Conservation (phyloP, 2,113 vertebrate species). For the Paramisgurnus dabryanus region DNA sequence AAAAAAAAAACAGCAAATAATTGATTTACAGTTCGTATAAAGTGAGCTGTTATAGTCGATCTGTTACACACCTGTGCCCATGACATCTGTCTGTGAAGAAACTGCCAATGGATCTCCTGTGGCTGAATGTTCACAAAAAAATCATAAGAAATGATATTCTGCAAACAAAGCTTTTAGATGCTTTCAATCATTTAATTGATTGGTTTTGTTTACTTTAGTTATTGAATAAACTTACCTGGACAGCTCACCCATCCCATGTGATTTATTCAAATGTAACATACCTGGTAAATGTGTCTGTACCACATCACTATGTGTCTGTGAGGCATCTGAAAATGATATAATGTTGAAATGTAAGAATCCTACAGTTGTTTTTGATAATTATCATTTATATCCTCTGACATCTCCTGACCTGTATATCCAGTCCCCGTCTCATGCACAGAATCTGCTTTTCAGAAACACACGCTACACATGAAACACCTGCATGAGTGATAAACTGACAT, state of each 20-base stretch:
- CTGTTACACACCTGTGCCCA: conserved; percentile 47
- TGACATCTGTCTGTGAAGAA: conserved; percentile 48
- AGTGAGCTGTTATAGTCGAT: neutral
- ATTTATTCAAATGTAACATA: conserved; percentile 37
- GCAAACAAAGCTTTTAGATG: neutral
- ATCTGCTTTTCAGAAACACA: conserved; percentile 51
- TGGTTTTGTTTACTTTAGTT: neutral
- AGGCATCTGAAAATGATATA: conserved; percentile 43
- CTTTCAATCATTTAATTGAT: no score
- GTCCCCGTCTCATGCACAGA: conserved; percentile 46
- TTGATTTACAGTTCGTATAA: neutral
- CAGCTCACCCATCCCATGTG: neutral
- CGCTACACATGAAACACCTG: conserved; percentile 27
- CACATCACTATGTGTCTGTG: conserved; percentile 45
- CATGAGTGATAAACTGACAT: conserved; percentile 9
- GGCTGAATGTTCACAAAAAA: conserved; percentile 28
- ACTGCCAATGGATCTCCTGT: conserved; percentile 62
- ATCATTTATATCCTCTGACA: no score
- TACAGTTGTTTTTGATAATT: no score
- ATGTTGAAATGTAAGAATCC: neutral
- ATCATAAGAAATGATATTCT: neutral
- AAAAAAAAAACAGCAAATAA: neutral
- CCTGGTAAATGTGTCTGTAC: conserved; percentile 54
- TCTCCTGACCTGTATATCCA: conserved; percentile 67
- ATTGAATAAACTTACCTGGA: conserved; percentile 4